phyloP scores from a whole-genome alignment of 2,797 vertebrate genomes.

The Halcyon badia region DNA sequence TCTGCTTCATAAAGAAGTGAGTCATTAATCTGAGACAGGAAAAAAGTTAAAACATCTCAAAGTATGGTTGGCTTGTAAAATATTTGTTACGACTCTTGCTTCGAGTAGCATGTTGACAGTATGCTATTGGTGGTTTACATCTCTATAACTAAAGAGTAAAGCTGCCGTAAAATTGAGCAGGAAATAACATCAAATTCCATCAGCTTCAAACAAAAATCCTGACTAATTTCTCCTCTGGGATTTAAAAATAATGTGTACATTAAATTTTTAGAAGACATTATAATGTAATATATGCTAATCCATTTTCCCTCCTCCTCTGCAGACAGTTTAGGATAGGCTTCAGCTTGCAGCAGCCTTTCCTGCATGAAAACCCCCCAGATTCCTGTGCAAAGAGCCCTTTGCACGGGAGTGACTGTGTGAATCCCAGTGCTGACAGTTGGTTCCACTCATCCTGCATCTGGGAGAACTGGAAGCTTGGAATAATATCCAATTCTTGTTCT shows the following conservation, averaged over 20 bases:
- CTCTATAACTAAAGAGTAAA: not conserved
- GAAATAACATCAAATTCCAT: constrained; percentile 16
- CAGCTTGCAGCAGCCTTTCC: not conserved
- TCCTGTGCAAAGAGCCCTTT: not conserved
- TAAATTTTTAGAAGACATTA: not conserved
- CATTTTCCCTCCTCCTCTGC: not conserved
- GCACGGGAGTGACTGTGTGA: not conserved
- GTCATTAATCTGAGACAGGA: not conserved
- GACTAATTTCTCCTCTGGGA: not conserved
- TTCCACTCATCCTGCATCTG: not conserved
- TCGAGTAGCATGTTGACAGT: not conserved
- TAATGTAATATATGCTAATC: not conserved
- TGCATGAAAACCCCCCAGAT: not conserved
- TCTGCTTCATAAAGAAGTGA: not conserved
- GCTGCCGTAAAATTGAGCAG: not conserved
- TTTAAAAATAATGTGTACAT: not conserved
- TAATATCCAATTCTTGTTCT: not conserved
- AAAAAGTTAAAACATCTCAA: not conserved
- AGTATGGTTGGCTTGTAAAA: not conserved
- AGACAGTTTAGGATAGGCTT: not conserved
- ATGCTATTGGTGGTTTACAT: not conserved
- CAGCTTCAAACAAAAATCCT: not conserved
- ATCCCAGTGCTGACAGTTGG: not conserved
- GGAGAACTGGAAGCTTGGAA: not conserved
- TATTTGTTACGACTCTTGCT: not conserved